Evolutionary conservation across 2,113 vertebrate genomes (phyloP).

Genomic region (Madoqua kirkii): DNA sequence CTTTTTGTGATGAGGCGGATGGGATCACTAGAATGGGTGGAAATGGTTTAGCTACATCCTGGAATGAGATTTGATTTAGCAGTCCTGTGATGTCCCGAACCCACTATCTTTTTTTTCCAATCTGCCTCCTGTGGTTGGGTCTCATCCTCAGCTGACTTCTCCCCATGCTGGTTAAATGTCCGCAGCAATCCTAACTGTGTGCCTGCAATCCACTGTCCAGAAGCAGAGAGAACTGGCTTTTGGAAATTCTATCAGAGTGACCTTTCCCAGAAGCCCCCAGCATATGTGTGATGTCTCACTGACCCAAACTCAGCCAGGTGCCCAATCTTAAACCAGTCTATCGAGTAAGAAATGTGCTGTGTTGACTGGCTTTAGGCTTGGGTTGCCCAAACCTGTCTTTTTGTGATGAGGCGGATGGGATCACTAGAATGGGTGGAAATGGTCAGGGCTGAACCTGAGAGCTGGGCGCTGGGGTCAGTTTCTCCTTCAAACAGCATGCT

Average conservation of each 20-base stretch:
- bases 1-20: accelerated
- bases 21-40: background rate
- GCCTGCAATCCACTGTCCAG: too few species aligned
- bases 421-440: background rate
- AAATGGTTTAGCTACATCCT: too few species aligned
- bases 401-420: background rate
- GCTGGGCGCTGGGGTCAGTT: background rate
- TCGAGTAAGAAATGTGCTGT: background rate
- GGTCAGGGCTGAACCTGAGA: background rate
- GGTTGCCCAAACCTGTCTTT: background rate
- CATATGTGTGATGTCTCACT: background rate
- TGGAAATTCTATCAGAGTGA: background rate
- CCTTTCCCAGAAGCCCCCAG: background rate
- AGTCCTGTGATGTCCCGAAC: too few species aligned
- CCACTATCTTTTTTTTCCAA: too few species aligned
- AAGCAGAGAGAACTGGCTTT: background rate
- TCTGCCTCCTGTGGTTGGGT: background rate
- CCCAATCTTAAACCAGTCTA: background rate
- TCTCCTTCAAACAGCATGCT: background rate
- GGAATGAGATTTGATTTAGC: too few species aligned
- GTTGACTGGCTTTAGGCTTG: background rate
- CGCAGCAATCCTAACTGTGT: background rate
- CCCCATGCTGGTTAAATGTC: background rate
- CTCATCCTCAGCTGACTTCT: background rate
- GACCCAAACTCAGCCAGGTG: background rate